phyloP scores from a whole-genome alignment of 2,888 invertebrate genomes.

The Spilosoma lubricipeda region DNA sequence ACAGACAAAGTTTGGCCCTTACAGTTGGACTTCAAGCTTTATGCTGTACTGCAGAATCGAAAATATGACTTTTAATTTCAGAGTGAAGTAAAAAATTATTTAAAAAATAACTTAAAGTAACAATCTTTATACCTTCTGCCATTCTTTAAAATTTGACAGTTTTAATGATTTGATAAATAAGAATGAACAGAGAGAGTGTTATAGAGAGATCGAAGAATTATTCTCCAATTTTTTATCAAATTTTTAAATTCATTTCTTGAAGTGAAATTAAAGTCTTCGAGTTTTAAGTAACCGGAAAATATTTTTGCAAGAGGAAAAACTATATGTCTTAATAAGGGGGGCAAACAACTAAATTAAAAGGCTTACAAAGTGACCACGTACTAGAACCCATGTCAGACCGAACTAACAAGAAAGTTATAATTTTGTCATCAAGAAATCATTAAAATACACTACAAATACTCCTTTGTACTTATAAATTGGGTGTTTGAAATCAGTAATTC shows the following conservation, averaged over 20 bases:
- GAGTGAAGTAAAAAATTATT: background rate
- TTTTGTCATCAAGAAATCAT: background rate
- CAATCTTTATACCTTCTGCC: background rate
- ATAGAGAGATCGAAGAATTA: background rate
- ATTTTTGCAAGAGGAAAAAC: background rate
- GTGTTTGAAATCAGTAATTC: background rate
- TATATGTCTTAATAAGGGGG: background rate
- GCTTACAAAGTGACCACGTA: background rate
- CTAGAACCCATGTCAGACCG: background rate
- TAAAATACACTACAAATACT: background rate
- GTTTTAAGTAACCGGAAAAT: no score
- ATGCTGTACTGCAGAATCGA: constrained; percentile 43
- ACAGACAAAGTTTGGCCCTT: constrained; percentile 74
- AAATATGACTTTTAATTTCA: constrained; percentile 44
- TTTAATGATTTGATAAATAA: no score
- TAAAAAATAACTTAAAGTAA: background rate
- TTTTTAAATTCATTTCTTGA: background rate
- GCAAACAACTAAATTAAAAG: background rate
- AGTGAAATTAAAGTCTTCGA: no score
- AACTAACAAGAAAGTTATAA: background rate
- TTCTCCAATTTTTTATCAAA: background rate
- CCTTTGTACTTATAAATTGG: background rate
- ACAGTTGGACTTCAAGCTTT: constrained; percentile 60
- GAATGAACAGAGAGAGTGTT: background rate
- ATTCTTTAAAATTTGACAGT: background rate